These are phyloP conservation scores for Actinia equina DNA, from an alignment of 64 coral and sea anemone genomes.

Conservation along the genomic window DNA sequence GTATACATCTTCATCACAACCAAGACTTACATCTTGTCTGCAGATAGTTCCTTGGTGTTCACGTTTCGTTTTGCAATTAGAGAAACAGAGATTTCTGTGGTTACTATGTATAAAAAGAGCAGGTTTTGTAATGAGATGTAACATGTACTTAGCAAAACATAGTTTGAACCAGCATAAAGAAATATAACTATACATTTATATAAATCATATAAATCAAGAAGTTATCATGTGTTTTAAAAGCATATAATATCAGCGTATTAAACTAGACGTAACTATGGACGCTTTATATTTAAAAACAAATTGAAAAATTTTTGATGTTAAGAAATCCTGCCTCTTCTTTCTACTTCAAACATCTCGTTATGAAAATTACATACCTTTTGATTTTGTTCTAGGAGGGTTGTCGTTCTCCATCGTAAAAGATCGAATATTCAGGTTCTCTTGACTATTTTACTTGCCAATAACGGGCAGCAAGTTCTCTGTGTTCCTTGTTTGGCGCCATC, in stretches of 20 bases:
- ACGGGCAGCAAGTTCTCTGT: no score
- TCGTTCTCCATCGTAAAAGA: background rate
- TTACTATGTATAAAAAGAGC: constrained; percentile 12
- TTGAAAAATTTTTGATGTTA: background rate
- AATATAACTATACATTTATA: no score
- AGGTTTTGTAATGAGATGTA: background rate
- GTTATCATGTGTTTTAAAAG: background rate
- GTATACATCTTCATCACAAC: no score
- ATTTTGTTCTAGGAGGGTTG: background rate
- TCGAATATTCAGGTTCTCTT: background rate
- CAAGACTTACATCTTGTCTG: constrained; percentile 59
- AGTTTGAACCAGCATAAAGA: no score
- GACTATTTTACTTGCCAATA: no score
- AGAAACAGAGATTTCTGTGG: constrained; percentile 41
- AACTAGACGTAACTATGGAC: background rate
- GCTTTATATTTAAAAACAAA: background rate
- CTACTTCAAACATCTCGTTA: background rate
- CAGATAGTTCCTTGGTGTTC: constrained; percentile 19
- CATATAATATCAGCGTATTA: background rate
- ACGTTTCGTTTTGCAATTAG: constrained; percentile 65
- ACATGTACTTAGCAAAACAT: no score
- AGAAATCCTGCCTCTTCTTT: background rate
- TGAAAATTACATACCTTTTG: background rate
- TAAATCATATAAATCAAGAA: background rate
- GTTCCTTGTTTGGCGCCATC: no score